Evolutionary conservation across 2,888 invertebrate species (phyloP).

Genomic region (Zhuqinia jingwanae): DNA sequence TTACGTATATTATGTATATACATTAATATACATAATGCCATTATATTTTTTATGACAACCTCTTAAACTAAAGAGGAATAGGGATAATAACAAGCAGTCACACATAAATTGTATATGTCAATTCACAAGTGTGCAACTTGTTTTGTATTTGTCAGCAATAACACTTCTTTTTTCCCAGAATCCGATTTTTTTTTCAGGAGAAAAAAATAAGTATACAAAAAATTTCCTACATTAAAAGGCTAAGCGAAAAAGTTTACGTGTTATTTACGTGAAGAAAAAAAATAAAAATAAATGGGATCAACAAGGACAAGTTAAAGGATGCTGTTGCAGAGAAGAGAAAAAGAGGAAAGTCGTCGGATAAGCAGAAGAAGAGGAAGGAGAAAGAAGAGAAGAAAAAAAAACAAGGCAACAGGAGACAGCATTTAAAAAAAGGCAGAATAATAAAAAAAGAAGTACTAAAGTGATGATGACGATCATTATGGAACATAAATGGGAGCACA

Average conservation of each 20-base stretch:
- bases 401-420: neutral
- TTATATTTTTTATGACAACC: neutral
- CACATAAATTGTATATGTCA: too few species aligned
- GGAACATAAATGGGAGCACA: constrained; percentile 33
- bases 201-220: neutral
- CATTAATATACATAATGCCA: too few species aligned
- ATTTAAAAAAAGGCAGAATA: too few species aligned
- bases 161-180: too few species aligned
- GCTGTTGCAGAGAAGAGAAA: neutral
- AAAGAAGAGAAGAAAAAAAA: constrained; percentile 5
- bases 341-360: constrained; percentile 1
- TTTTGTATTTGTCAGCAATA: too few species aligned
- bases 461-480: neutral
- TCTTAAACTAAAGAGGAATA: neutral
- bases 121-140: too few species aligned
- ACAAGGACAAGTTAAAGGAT: neutral
- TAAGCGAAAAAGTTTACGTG: constrained; percentile 12
- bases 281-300: neutral
- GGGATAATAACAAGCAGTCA: too few species aligned
- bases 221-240: too few species aligned
- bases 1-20: neutral
- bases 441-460: neutral
- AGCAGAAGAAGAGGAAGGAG: constrained; percentile 1
- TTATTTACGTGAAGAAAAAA: constrained; percentile 11
- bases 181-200: neutral